Evolutionary conservation across 2,888 invertebrate species (phyloP).

Genomic region (Helicoverpa assulta): DNA sequence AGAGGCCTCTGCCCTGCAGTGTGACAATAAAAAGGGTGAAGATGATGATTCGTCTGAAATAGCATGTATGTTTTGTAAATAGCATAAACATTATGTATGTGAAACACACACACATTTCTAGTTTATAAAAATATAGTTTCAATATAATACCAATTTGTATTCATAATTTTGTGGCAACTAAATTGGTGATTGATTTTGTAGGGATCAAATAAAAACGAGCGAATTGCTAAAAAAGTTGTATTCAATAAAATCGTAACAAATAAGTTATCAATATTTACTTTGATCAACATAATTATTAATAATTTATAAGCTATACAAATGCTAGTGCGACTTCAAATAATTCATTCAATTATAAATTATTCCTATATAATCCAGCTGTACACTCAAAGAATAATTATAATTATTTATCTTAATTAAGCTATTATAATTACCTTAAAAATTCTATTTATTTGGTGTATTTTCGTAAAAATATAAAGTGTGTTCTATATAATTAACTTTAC

Average conservation of each 20-base stretch:
- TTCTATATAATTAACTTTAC: slow-evolving; percentile 9
- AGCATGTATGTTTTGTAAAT: too few species aligned
- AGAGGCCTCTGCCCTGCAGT: too few species aligned
- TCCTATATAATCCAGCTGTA: slow-evolving; percentile 45
- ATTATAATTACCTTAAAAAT: slow-evolving; percentile 39
- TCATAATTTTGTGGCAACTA: too few species aligned
- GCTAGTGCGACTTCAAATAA: slow-evolving; percentile 62
- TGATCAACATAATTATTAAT: slow-evolving; percentile 53
- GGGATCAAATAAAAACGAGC: background rate
- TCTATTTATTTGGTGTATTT: slow-evolving; percentile 63
- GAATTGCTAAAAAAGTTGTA: slow-evolving; percentile 49
- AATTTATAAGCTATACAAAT: slow-evolving; percentile 64
- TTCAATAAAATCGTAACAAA: slow-evolving; percentile 68
- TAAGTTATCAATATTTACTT: slow-evolving; percentile 63
- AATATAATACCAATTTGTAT: too few species aligned
- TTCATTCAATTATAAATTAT: slow-evolving; percentile 41
- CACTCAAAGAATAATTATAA: slow-evolving; percentile 23
- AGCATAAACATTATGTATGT: too few species aligned
- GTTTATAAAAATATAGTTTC: too few species aligned
- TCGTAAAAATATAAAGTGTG: slow-evolving; percentile 39
- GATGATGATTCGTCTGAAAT: too few species aligned
- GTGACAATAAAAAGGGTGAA: too few species aligned
- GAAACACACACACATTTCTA: too few species aligned
- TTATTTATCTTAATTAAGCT: slow-evolving; percentile 26
- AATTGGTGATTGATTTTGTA: too few species aligned